These are phyloP conservation scores for Andrena hattorfiana DNA, from an alignment of 2,888 invertebrate species.

Conservation along the genomic window DNA sequence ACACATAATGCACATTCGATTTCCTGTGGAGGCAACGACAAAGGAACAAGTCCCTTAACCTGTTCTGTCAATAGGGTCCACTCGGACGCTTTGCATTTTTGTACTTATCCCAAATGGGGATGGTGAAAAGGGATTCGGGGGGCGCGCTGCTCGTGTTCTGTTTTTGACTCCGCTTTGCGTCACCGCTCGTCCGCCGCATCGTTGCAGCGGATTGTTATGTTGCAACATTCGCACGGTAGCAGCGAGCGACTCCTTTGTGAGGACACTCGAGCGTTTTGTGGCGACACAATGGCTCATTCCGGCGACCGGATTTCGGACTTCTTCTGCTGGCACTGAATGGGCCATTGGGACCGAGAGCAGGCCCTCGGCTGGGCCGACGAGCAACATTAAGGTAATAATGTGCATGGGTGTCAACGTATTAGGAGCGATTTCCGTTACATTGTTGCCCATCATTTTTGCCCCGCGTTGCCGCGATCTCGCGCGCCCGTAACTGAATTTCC, in stretches of 20 bases:
- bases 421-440: constrained; percentile 75
- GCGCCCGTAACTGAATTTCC: not conserved
- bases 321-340: constrained; percentile 68
- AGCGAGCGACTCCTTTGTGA: constrained; percentile 63
- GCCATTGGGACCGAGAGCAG: constrained; percentile 62
- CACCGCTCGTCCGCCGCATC: constrained; percentile 51
- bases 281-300: constrained; percentile 75
- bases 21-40: not conserved
- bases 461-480: not conserved
- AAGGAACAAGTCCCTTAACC: not conserved
- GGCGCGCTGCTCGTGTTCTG: not conserved
- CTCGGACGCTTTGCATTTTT: not conserved
- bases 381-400: constrained; percentile 67
- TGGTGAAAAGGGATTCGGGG: constrained; percentile 4
- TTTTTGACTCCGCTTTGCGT: constrained; percentile 57
- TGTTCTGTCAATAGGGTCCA: not conserved
- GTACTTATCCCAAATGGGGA: not conserved
- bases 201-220: constrained; percentile 65
- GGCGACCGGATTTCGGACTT: constrained; percentile 75
- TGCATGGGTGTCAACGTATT: constrained; percentile 75
- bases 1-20: no score
- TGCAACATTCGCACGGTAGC: constrained; percentile 69
- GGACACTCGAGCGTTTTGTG: constrained; percentile 54
- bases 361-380: constrained; percentile 54
- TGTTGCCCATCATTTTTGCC: constrained; percentile 48